Evolutionary conservation across 2,888 invertebrate species (phyloP).

Genomic region (Pammene aurita): DNA sequence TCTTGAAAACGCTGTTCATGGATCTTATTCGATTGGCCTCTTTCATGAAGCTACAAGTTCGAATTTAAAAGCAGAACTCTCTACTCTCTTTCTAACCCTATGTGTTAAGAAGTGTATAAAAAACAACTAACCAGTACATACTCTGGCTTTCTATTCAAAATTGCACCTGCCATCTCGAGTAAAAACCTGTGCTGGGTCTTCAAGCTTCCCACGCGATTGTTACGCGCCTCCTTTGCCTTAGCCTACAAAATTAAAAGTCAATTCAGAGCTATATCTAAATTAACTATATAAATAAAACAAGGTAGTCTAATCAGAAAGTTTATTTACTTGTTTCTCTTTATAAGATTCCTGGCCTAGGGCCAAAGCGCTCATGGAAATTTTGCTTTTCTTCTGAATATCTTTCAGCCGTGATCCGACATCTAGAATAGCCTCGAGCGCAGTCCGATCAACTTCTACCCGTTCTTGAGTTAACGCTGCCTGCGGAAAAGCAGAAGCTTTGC

Average conservation of each 20-base stretch:
- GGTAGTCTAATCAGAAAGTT: constrained; percentile 52
- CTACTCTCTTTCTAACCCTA: too few species aligned
- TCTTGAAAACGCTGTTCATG: too few species aligned
- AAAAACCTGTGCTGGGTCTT: constrained; percentile 85
- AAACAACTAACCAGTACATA: constrained; percentile 78
- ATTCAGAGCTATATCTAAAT: constrained; percentile 53
- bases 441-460: constrained; percentile 67
- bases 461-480: constrained; percentile 42
- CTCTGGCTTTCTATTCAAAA: constrained; percentile 79
- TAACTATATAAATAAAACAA: constrained; percentile 42
- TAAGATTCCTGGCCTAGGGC: constrained; percentile 74
- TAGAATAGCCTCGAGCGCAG: constrained; percentile 72
- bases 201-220: constrained; percentile 70
- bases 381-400: constrained; percentile 70
- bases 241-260: constrained; percentile 70
- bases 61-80: too few species aligned
- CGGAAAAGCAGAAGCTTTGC: constrained; percentile 50
- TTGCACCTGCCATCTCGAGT: constrained; percentile 85
- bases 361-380: constrained; percentile 72
- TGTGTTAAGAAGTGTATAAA: background rate
- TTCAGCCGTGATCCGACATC: constrained; percentile 70
- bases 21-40: too few species aligned
- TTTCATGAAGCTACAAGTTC: too few species aligned
- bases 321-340: constrained; percentile 80
- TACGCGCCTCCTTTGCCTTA: constrained; percentile 85